Base-by-base conservation (phyloP, 2,797 vertebrate genomes). In the Zalophus californianus region DNA sequence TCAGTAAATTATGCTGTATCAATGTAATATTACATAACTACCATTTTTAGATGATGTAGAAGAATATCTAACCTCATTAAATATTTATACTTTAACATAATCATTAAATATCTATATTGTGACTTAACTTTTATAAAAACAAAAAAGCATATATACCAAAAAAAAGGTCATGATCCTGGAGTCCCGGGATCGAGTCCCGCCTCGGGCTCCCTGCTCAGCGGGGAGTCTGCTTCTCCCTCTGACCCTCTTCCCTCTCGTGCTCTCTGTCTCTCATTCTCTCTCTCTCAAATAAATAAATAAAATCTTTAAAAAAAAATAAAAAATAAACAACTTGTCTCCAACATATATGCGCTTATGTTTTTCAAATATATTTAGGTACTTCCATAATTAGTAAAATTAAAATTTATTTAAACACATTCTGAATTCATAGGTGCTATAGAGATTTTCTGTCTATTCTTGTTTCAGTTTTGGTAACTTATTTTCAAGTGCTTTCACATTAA, bases 21-120 rank as follows among this genome's bases (percentile, higher is more conserved):
- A 21, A 11, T 12, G 15, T 52, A 70, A 83, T 64, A 77, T 73
- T 85, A 56, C 5, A 23, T 83, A 84, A 62, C 62, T 60, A 41
- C 29, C 23, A 66, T 66, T 86, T 82, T 86, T 27, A 10, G 78
- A 52, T 82, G 13, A 72, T 54, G 15, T 52, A 48, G 73, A 85
- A 89, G n/a, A 90, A 35, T 90, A 35, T 32, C 32, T 91, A 60
- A 62, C 35, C n/a, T 44, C 27, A 60, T 60, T 70, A 73, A 70
- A 78, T 89, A 56, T 94, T 35, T 86, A 29, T 68, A 58, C 12
- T 54, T 84, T 83, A 60, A 90, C 73, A 25, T 82, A 64, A 96
- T 20, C 70, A 29, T 38, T 79, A 90, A 77, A 48, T 15, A 60
- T 85, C 56, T 80, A n/a, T 41, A 78, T 78, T 93, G 44, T 50